Percentiles rank a stretch among this genome's conserved stretches.
These are phyloP conservation scores for Pionites leucogaster DNA, from an alignment of 2,113 vertebrate species.

Conservation along the genomic window DNA sequence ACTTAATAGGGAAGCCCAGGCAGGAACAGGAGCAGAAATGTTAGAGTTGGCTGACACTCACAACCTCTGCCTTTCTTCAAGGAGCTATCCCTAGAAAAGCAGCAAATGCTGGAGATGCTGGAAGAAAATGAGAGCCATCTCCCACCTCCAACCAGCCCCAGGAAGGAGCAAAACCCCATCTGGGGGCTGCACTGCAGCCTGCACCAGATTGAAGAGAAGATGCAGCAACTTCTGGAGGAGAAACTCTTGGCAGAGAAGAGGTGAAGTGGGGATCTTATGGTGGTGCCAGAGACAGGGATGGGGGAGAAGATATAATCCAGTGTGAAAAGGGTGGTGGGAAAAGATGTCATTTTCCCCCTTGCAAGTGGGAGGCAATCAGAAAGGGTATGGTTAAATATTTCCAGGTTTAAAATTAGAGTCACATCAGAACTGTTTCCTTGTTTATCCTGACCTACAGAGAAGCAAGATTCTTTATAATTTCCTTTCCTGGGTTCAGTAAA, in stretches of 20 bases:
- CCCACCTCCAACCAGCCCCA: slow-evolving; percentile 34
- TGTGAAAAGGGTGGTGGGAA: slow-evolving; percentile 73
- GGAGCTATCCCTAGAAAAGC: slow-evolving; percentile 93
- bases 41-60: background rate
- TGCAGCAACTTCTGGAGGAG: slow-evolving; percentile 88
- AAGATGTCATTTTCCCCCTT: background rate
- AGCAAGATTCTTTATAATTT: background rate
- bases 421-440: background rate
- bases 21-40: background rate
- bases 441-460: background rate
- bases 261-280: slow-evolving; percentile 63
- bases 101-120: slow-evolving; percentile 86
- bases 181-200: slow-evolving; percentile 85
- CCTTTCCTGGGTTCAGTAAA: background rate
- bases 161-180: slow-evolving; percentile 36
- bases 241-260: slow-evolving; percentile 89
- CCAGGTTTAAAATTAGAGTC: background rate
- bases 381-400: background rate
- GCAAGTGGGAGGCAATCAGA: background rate
- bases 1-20: background rate
- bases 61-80: slow-evolving; percentile 43
- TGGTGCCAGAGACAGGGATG: background rate
- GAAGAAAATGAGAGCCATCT: slow-evolving; percentile 76
- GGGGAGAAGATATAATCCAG: slow-evolving; percentile 73
- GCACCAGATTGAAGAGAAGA: slow-evolving; percentile 90